Base-by-base conservation (phyloP, 2,113 vertebrate genomes). In the Cynoglossus semilaevis region DNA sequence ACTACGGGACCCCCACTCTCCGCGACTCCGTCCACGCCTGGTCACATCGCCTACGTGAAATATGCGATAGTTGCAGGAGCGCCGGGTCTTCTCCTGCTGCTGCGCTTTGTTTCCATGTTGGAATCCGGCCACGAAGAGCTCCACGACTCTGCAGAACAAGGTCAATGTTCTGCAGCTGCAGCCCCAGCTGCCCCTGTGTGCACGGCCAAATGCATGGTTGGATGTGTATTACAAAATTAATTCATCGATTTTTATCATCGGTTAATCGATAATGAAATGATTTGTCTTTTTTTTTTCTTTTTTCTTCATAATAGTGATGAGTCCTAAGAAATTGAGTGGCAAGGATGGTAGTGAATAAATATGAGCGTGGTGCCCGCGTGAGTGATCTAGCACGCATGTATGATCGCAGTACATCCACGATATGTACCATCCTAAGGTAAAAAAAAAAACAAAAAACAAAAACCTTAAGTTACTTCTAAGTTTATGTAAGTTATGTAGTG, bases 21-120 rank as follows among this genome's bases (percentile, higher is more conserved):
- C 66, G 47, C 19, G 55, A 75, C 57, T 70, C 66, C 74, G 84
- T 66, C 47, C 44, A 71, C 44, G 52, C 13, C 54, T 34, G 55
- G 60, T 43, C 51, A 65, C 63, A 75, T 64, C 57, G 76, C 50
- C 69, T 73, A 70, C 79, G 80, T 85, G 87, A 93, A 94, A 85
- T 89, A 96, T 96, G 95, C 89, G 72, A 90, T 92, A 89, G 81
- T 83, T 79, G 61, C 90, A 59, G 88, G 80, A 79, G 70, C 76
- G 85, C 86, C 85, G 90, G 89, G 85, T 92, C 22, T 29, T 15
- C 52, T 54, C 36, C 83, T n/a, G n/a, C n/a, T n/a, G n/a, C n/a
- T 58, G 56, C 83, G 91, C 56, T 83, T 91, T 68, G 83, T 94
- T 72, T 86, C 85, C 67, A 56, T 88, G 56, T 74, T 90, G 85